These are phyloP conservation scores for Porites lutea DNA, from an alignment of 64 coral and sea anemone genomes.

Conservation along the genomic window DNA sequence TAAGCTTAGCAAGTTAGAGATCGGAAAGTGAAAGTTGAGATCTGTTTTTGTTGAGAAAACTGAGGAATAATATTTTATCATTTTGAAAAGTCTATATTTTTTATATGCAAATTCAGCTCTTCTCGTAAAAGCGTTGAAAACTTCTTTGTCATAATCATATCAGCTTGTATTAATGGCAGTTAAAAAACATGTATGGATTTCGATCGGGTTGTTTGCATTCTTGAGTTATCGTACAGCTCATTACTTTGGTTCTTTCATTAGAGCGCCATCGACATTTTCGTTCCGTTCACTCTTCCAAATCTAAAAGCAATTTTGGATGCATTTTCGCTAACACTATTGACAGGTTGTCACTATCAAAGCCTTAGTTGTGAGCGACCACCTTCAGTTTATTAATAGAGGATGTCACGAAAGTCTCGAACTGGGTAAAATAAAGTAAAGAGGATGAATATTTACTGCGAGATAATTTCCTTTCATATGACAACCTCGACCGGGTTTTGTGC, in stretches of 20 bases:
- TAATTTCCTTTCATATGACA: background rate
- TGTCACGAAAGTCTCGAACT: slow-evolving; percentile 8
- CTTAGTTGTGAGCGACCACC: background rate
- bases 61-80: background rate
- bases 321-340: slow-evolving; percentile 19
- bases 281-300: slow-evolving; percentile 16
- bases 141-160: background rate
- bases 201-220: slow-evolving; percentile 45
- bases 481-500: background rate
- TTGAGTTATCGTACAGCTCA: slow-evolving; percentile 6
- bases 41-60: background rate
- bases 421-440: background rate
- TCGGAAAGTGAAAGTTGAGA: background rate
- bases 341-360: slow-evolving; percentile 8
- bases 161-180: slow-evolving; percentile 20
- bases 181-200: slow-evolving; percentile 30
- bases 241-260: slow-evolving; percentile 11
- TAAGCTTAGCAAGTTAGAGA: background rate
- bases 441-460: slow-evolving; percentile 8
- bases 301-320: slow-evolving; percentile 47
- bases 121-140: background rate
- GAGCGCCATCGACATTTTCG: slow-evolving; percentile 32
- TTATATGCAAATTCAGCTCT: slow-evolving; percentile 29
- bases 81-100: slow-evolving; percentile 11
- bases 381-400: background rate